Conservation (phyloP, 1,140 invertebrate genomes). For the Pseudomyrmex gracilis region DNA sequence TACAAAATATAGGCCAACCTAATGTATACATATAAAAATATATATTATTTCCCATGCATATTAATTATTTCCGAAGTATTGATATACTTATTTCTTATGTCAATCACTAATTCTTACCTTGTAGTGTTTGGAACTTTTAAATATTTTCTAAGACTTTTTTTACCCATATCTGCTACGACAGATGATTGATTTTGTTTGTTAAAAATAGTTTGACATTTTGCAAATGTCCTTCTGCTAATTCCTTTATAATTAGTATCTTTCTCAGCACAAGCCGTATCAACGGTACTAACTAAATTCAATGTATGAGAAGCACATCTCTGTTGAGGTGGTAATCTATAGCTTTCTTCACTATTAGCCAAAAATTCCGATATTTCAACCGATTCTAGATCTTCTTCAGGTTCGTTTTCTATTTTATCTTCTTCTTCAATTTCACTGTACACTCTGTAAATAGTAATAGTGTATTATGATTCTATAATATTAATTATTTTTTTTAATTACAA, state of each 20-base stretch:
- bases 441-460: conserved; percentile 18
- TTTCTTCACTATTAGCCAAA: conserved; percentile 10
- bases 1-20: conserved; percentile 1
- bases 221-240: conserved; percentile 24
- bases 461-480: conserved; percentile 16
- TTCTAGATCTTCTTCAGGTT: background rate
- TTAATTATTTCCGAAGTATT: too few species aligned
- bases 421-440: conserved; percentile 7
- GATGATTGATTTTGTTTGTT: conserved; percentile 36
- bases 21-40: background rate
- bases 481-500: conserved; percentile 12
- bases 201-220: conserved; percentile 32
- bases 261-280: background rate
- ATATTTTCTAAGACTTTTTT: conserved; percentile 30
- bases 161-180: conserved; percentile 3
- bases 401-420: background rate
- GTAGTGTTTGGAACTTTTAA: conserved; percentile 41
- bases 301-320: conserved; percentile 6
- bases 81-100: conserved; percentile 30
- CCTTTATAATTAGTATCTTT: conserved; percentile 1
- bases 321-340: conserved; percentile 26
- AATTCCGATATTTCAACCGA: conserved; percentile 11
- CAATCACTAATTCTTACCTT: conserved; percentile 28
- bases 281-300: conserved; percentile 25
- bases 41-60: too few species aligned